Conservation (phyloP, 2,113 vertebrate species). For the Sakesphorus luctuosus region DNA sequence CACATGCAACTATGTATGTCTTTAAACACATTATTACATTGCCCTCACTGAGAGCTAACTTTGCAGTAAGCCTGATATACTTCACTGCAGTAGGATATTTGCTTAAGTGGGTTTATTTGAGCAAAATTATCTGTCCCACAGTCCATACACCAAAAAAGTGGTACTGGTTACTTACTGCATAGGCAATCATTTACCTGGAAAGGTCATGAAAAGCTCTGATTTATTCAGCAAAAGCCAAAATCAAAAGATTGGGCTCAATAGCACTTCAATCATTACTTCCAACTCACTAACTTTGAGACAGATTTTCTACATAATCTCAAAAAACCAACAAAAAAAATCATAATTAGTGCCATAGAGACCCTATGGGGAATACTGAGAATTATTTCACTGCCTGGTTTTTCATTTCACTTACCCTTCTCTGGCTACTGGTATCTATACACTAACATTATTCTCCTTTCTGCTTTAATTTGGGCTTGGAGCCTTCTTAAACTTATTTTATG, state of each 20-base stretch:
- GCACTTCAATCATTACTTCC: background rate
- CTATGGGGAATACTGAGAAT: background rate
- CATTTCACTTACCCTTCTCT: conserved; percentile 4
- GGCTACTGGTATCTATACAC: background rate
- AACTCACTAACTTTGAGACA: background rate
- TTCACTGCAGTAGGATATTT: background rate
- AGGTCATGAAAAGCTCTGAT: background rate
- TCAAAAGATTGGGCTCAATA: background rate
- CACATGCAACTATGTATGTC: background rate
- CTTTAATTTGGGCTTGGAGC: conserved; percentile 32
- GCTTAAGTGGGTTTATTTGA: background rate
- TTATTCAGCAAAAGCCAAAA: background rate
- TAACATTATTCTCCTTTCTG: conserved; percentile 36
- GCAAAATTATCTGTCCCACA: background rate
- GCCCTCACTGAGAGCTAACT: background rate
- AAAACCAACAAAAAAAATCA: background rate
- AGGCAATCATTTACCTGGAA: background rate
- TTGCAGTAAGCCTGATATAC: background rate
- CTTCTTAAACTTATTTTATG: conserved; percentile 62
- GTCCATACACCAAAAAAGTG: background rate
- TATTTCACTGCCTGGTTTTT: background rate
- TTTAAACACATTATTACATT: background rate
- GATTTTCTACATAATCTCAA: background rate
- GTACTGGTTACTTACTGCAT: background rate
- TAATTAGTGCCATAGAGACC: background rate